phyloP scores from a whole-genome alignment of 2,888 invertebrate genomes.

The Tubiluchus corallicola region DNA sequence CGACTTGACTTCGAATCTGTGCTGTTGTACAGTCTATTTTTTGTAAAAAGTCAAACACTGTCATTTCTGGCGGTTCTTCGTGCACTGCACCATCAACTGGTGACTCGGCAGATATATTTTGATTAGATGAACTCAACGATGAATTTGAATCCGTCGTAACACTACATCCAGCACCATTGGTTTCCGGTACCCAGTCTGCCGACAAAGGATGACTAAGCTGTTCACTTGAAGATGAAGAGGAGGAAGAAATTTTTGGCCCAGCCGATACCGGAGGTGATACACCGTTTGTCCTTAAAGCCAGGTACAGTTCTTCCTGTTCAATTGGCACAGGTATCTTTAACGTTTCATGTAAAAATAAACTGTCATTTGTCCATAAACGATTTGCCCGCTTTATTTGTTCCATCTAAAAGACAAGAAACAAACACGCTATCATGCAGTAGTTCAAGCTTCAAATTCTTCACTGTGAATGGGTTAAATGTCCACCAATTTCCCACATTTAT shows the following conservation, averaged over 20 bases:
- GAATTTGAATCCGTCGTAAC: neutral
- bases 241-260: constrained; percentile 8
- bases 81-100: neutral
- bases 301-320: neutral
- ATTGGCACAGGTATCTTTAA: constrained; percentile 53
- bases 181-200: neutral
- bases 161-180: no score
- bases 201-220: neutral
- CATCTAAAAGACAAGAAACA: constrained; percentile 44
- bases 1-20: constrained; percentile 25
- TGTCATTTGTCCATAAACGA: constrained; percentile 76
- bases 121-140: neutral
- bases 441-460: no score
- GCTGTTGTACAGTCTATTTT: constrained; percentile 30
- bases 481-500: no score
- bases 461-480: no score
- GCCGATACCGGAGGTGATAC: constrained; percentile 4
- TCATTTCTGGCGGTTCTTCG: neutral
- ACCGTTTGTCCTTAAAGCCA: neutral
- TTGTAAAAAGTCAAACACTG: constrained; percentile 27
- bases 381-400: constrained; percentile 81
- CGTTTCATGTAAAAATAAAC: constrained; percentile 71
- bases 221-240: neutral
- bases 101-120: no score
- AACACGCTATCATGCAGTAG: no score